Base-by-base conservation (phyloP, 1,140 invertebrate species). In the Mizuhopecten yessoensis region DNA sequence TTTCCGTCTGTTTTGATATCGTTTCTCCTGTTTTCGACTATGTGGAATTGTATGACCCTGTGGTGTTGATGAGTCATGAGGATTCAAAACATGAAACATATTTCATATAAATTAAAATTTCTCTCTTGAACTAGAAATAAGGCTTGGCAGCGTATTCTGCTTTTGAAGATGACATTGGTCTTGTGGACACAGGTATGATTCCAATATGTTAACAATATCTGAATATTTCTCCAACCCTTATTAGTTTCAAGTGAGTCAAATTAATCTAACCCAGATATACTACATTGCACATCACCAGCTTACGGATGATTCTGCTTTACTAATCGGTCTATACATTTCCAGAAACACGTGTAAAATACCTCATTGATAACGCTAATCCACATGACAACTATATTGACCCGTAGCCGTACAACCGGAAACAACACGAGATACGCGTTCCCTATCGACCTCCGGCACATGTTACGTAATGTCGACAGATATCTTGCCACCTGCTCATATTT, bases 381-480 rank as follows among this genome's bases (percentile, higher is more conserved):
- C 1, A 39, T 86, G 33, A 34, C 45, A 23, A 0, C 5, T 39
- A 29, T 75, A 75, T 75, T 75, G 57, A 75, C 57, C 57, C 11
- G 57, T 75, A 75, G 23, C 57, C 57, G 57, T 75, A 75, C 57
- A 29, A 75, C 57, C 57, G 57, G 57, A 75, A 75, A 75, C 57
- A 75, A 29, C 57, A 75, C 1, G 17, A 75, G 57, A 75, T 75
- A 75, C 9, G 57, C 29, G 23, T 11, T 75, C 57, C 45, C 57
- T 75, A 75, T 75, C 57, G 23, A 75, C 57, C 15, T n/a, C n/a
- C n/a, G 5, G 36, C 36, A 39, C 36, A 39, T 29, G 23, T 75
- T 75, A 75, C n/a, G n/a, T 75, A 75, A 75, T 75, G 57, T 23
- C n/a, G 23, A 29, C 57, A 75, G 57, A 75, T 75, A 75, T 75